Evolutionary conservation across 2,888 invertebrate genomes (phyloP), one percentile per base, ranked within the genome.

Genomic region (Catocala fraxini): DNA sequence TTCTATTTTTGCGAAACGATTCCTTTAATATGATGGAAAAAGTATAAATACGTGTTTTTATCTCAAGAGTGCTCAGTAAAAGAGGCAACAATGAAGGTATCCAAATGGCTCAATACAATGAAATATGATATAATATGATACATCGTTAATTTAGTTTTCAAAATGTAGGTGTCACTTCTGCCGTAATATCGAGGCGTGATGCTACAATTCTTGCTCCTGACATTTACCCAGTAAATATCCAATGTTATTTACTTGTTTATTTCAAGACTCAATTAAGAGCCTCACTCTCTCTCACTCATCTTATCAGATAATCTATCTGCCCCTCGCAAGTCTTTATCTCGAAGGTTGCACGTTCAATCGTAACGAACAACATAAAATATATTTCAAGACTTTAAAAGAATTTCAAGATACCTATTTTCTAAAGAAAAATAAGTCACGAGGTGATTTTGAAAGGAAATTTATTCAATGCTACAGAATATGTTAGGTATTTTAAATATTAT

Each of bases 301-400:
- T 65, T 65, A 73, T 75, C 73, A 61, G 60, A 47, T 68, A 71
- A 73, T 73, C 63, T 63, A 67, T 70, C 64, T 63, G 56, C 49
- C 15, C 15, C 54, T 43, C 41, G 41, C 61, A 52, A 60, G 52
- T 55, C 57, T 73, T 63, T 63, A 63, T 64, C 39, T 11, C 59
- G 55, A 54, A 61, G 47, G 43, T 57, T 35, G 52, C 6, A 41
- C 33, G 12, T 39, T 51, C 51, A 68, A 41, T 41, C 52, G 6
- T 11, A 12, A 39, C 5, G 33, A 34, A 5, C 34, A 41, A 46
- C 46, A 46, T 9, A 46, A 10, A 42, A 11, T 42, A 12, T 25
- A 48, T 34, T 10, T 48, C 34, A 48, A 48, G 33, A 34, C 10
- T 48, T 34, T 34, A 6, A 48, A 48, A 48, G n/a, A 10, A 4